Conservation (phyloP, 2,888 invertebrate species). For the Orthosia gothica region DNA sequence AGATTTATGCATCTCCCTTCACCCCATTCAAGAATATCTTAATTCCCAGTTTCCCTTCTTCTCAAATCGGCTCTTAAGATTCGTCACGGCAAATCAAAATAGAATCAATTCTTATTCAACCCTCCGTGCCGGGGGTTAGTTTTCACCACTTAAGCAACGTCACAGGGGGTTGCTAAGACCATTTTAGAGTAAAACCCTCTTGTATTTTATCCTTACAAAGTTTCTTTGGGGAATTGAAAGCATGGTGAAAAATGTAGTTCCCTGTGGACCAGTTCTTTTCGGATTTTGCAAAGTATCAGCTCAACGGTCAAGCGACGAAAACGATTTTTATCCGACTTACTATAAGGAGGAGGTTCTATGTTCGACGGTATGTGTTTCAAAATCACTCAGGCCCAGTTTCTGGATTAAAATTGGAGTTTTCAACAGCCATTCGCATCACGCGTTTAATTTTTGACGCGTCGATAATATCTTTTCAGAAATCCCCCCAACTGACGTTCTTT, state of each 20-base stretch:
- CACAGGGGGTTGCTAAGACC: conserved; percentile 44
- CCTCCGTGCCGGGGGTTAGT: conserved; percentile 45
- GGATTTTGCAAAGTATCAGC: neutral
- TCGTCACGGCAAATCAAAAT: conserved; percentile 59
- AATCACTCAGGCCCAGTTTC: too few relatives aligned
- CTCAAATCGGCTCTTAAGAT: conserved; percentile 35
- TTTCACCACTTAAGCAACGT: conserved; percentile 52
- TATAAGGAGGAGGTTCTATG: too few relatives aligned
- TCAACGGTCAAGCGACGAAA: too few relatives aligned
- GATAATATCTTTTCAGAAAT: too few relatives aligned
- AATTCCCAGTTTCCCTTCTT: conserved; percentile 15
- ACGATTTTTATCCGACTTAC: too few relatives aligned
- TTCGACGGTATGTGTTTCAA: too few relatives aligned
- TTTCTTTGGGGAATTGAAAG: neutral
- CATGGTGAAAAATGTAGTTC: neutral
- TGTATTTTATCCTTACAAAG: conserved; percentile 16
- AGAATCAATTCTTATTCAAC: conserved; percentile 51
- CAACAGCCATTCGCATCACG: too few relatives aligned
- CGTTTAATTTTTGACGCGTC: too few relatives aligned
- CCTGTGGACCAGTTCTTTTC: neutral
- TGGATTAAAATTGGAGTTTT: too few relatives aligned
- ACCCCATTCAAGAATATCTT: conserved; percentile 6
- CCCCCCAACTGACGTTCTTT: too few relatives aligned
- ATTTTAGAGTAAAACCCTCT: conserved; percentile 37
- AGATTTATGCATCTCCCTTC: neutral